Base-by-base conservation (phyloP, 1,140 invertebrate genomes). In the Aplysia californica region DNA sequence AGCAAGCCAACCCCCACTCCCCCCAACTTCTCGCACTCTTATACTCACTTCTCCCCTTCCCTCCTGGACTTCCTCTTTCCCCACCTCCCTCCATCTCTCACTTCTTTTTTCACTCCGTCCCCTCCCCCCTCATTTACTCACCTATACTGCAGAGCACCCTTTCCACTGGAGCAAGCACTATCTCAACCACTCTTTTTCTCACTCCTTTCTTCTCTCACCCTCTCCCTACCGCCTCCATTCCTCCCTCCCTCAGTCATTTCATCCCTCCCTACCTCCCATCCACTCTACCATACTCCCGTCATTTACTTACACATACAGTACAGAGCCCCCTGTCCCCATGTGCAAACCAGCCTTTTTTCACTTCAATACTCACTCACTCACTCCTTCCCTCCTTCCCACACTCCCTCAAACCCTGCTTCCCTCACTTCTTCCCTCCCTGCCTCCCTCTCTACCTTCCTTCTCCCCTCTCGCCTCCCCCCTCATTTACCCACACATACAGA, bases 341-440 rank as follows among this genome's bases (percentile, higher is more conserved):
- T 31, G 31, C 64, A 26, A 5, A 26, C 64, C 36, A 10, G 29
- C 36, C 29, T 35, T 66, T 66, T 6, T 66, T n/a, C 64, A 33
- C 31, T 6, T 66, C n/a, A 26, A 33, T n/a, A 3, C 36, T 36
- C 64, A 33, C 31, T 6, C 36, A 10, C 6, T 66, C n/a, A 3
- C 36, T 31, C 18, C 36, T 66, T 33, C 36, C 36, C 64, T 66
- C 36, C 64, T 66, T 31, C 64, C 36, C n/a, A 26, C 36, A 10
- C 64, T 66, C n/a, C 64, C 36, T 66, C 64, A 33, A 5, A 26
- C 36, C n/a, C 64, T 66, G 6, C 64, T 66, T 66, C 64, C 36
- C n/a, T 35, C 36, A 10, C 64, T 66, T 31, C 64, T 6, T 31
- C 64, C 36, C n/a, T 35, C 36, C n/a, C 64, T 66, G 31, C 64